phyloP scores from a whole-genome alignment of 2,797 vertebrate species.

The Spea hammondii region DNA sequence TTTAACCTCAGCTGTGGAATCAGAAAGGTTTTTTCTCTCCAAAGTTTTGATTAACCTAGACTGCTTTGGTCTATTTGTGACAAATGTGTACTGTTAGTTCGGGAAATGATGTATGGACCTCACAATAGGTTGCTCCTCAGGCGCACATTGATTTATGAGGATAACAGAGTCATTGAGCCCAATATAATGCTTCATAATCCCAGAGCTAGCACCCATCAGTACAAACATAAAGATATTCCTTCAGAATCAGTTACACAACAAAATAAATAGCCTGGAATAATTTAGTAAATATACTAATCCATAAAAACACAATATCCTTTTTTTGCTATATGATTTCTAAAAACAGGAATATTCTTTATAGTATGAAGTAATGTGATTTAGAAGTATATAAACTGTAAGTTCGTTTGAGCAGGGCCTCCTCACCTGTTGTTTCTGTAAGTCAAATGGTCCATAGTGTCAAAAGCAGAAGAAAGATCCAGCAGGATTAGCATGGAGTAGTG shows the following conservation, averaged over 20 bases:
- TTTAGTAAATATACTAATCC: neutral
- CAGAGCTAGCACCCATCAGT: slow-evolving; percentile 36
- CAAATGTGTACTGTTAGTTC: slow-evolving; percentile 42
- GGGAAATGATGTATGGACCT: slow-evolving; percentile 46
- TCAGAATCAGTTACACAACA: slow-evolving; percentile 34
- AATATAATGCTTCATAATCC: slow-evolving; percentile 50
- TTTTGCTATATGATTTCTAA: neutral
- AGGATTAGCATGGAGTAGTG: too few relatives aligned
- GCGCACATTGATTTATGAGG: slow-evolving; percentile 49
- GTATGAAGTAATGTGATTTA: too few relatives aligned
- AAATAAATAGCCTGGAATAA: slow-evolving; percentile 10
- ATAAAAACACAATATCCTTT: neutral
- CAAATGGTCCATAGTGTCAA: too few relatives aligned
- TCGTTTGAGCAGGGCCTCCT: too few relatives aligned
- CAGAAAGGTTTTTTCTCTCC: neutral
- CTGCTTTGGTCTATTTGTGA: slow-evolving; percentile 32
- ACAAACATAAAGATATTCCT: slow-evolving; percentile 44
- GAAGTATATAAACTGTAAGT: too few relatives aligned
- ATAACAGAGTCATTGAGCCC: slow-evolving; percentile 47
- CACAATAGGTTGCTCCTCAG: slow-evolving; percentile 45
- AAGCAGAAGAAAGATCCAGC: too few relatives aligned
- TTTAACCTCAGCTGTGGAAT: slow-evolving; percentile 6
- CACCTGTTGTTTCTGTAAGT: too few relatives aligned
- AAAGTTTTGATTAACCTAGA: slow-evolving; percentile 22
- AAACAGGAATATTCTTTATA: too few relatives aligned